Conservation (phyloP, 2,888 invertebrate genomes). For the Carterocephalus palaemon region DNA sequence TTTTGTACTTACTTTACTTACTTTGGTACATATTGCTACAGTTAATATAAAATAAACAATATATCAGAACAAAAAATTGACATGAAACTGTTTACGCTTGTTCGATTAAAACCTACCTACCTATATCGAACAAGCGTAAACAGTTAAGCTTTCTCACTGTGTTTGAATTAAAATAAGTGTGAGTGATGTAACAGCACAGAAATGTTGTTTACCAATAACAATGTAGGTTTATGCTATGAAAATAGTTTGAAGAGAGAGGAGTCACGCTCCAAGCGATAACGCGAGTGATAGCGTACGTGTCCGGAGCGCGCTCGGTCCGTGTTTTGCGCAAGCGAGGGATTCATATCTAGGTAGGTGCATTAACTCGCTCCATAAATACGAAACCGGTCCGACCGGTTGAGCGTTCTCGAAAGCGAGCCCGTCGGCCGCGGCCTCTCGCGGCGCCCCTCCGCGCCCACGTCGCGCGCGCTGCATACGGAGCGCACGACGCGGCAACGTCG, state of each 20-base stretch:
- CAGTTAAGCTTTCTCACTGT: too few relatives aligned
- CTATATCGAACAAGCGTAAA: too few relatives aligned
- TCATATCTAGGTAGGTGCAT: slow-evolving; percentile 75
- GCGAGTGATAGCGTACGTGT: slow-evolving; percentile 53
- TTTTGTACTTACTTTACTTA: too few relatives aligned
- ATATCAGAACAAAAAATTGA: too few relatives aligned
- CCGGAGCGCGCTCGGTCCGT: slow-evolving; percentile 46
- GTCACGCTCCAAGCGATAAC: slow-evolving; percentile 51
- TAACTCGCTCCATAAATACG: slow-evolving; percentile 75
- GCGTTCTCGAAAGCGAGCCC: slow-evolving; percentile 77
- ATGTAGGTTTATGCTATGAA: slow-evolving; percentile 48
- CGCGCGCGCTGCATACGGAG: slow-evolving; percentile 67
- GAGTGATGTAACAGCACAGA: slow-evolving; percentile 34
- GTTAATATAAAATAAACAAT: too few relatives aligned
- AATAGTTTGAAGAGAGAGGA: slow-evolving; percentile 43
- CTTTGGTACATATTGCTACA: too few relatives aligned
- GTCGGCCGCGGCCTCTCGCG: slow-evolving; percentile 69
- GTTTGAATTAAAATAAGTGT: slow-evolving; percentile 15
- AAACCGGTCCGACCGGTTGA: slow-evolving; percentile 75
- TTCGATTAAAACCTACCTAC: too few relatives aligned
- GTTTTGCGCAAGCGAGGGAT: slow-evolving; percentile 73
- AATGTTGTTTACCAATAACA: slow-evolving; percentile 57
- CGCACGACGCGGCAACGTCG: slow-evolving; percentile 75
- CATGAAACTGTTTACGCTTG: too few relatives aligned
- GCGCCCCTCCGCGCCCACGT: slow-evolving; percentile 63